A percentile compares a stretch with the other conserved stretches of the same genome.
Evolutionary conservation across 2,113 vertebrate genomes (phyloP).

Genomic region (Oncorhynchus mykiss): DNA sequence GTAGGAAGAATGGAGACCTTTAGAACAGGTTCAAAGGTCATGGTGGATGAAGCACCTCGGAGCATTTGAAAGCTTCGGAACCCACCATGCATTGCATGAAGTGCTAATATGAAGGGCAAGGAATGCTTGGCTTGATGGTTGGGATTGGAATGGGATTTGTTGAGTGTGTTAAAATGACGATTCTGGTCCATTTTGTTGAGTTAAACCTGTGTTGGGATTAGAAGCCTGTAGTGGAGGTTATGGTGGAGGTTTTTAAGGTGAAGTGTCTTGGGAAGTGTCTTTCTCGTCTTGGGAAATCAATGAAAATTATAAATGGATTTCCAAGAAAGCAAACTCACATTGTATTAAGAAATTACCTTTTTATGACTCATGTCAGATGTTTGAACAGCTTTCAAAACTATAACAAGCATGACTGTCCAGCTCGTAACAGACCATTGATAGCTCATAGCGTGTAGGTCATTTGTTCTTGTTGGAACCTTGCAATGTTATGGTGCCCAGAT

Average conservation of each 20-base stretch:
- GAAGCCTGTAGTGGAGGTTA: no score
- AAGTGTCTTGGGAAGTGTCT: neutral
- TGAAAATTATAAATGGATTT: neutral
- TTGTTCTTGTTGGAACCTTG: conserved; percentile 21
- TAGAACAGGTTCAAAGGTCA: conserved; percentile 43
- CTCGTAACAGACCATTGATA: conserved; percentile 20
- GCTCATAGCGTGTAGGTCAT: conserved; percentile 10
- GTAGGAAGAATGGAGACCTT: conserved; percentile 33
- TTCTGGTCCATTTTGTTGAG: no score
- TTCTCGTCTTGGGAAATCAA: neutral
- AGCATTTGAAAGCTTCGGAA: conserved; percentile 21
- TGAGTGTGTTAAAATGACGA: no score
- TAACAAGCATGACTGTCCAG: conserved; percentile 23
- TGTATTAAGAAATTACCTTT: neutral
- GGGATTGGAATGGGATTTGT: neutral
- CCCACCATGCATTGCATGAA: neutral
- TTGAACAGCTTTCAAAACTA: conserved; percentile 30
- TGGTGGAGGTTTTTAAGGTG: no score
- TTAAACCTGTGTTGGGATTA: no score
- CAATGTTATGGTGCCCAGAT: conserved; percentile 48
- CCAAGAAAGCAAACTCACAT: neutral
- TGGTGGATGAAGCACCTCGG: conserved; percentile 29
- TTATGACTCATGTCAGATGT: conserved; percentile 15
- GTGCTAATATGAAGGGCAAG: neutral
- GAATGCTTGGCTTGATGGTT: neutral